Conservation (phyloP, 35 echinoderm and acorn worm genomes). For the Ptychodera flava region DNA sequence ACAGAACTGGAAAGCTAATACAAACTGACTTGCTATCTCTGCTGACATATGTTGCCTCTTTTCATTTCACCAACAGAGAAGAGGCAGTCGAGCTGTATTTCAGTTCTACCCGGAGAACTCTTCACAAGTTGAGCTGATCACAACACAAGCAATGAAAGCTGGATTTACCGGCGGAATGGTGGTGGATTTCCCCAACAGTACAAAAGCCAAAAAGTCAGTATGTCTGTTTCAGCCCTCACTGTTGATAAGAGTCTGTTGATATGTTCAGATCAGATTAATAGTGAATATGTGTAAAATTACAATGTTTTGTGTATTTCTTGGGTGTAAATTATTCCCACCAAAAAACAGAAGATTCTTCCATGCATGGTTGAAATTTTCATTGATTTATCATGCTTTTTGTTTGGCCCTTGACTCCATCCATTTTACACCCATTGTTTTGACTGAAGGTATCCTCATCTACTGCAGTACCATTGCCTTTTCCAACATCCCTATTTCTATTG, state of each 20-base stretch:
- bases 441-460: too few species aligned
- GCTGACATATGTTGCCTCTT: too few species aligned
- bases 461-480: too few species aligned
- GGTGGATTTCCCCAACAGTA: slow-evolving; percentile 95
- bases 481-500: too few species aligned
- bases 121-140: slow-evolving; percentile 81
- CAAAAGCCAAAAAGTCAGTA: slow-evolving; percentile 94
- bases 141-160: slow-evolving; percentile 98
- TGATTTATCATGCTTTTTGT: too few species aligned
- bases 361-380: too few species aligned
- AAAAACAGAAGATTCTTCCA: too few species aligned
- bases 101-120: slow-evolving; percentile 98
- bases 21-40: too few species aligned
- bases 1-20: too few species aligned
- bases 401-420: too few species aligned
- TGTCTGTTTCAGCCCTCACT: background rate
- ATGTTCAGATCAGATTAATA: background rate
- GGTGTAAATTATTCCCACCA: background rate
- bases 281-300: background rate
- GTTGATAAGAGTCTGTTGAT: background rate
- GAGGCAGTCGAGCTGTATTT: slow-evolving; percentile 89
- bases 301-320: background rate
- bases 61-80: too few species aligned
- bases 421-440: too few species aligned
- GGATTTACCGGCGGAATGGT: slow-evolving; percentile 94